Conservation (phyloP, 1,140 invertebrate species). For the Holotrichia oblita region DNA sequence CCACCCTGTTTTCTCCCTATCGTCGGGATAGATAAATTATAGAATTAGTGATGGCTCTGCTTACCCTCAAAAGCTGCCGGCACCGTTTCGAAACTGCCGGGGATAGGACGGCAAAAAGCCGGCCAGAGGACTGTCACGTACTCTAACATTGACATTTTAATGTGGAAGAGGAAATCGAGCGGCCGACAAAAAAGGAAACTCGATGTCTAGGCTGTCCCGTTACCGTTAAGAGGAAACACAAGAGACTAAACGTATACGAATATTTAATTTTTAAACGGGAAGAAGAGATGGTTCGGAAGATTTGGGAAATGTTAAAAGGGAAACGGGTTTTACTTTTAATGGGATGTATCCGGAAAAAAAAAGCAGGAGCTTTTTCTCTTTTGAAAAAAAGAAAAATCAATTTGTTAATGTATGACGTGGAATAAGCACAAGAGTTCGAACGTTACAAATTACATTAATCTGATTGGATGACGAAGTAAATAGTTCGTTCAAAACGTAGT, state of each 20-base stretch:
- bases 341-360: no score
- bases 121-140: background rate
- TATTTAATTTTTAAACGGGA: slow-evolving; percentile 6
- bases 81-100: background rate
- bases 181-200: background rate
- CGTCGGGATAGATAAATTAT: slow-evolving; percentile 3
- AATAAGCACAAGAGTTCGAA: no score
- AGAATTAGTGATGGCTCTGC: slow-evolving; percentile 1
- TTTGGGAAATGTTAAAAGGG: background rate
- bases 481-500: no score
- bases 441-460: no score
- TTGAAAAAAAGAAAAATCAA: no score
- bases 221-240: background rate
- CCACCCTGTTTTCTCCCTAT: background rate
- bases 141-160: slow-evolving; percentile 13
- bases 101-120: background rate
- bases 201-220: no score
- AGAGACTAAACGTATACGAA: background rate
- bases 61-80: background rate
- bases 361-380: no score
- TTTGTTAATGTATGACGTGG: no score
- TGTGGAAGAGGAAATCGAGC: background rate
- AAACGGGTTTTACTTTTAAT: background rate
- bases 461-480: no score
- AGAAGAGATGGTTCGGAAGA: background rate